Percentiles rank a stretch among this genome's conserved stretches.
Evolutionary conservation across 1,140 invertebrate species (phyloP).

Genomic region (Atta cephalotes): DNA sequence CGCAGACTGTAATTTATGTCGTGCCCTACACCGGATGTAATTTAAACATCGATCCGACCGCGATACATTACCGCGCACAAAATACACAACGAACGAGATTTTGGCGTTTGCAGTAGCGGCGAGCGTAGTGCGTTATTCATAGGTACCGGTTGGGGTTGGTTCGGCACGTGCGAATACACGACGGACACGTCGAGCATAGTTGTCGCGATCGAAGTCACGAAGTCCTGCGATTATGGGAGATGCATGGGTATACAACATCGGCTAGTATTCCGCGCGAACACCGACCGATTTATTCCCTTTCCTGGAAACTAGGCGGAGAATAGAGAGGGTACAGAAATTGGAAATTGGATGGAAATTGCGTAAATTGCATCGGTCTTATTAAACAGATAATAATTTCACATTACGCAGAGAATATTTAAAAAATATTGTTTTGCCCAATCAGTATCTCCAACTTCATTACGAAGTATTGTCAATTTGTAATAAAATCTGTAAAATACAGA

Average conservation of each 20-base stretch:
- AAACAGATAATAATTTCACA: constrained; percentile 18
- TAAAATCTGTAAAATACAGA: not conserved
- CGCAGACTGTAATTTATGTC: constrained; percentile 45
- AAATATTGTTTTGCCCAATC: not conserved
- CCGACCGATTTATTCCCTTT: constrained; percentile 49
- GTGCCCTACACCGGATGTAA: constrained; percentile 49
- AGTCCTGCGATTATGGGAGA: constrained; percentile 65
- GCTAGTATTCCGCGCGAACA: constrained; percentile 36
- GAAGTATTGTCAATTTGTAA: not conserved
- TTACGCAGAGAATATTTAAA: not conserved
- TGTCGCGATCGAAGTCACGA: constrained; percentile 61
- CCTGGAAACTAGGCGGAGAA: not conserved
- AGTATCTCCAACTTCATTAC: not conserved
- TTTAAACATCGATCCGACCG: constrained; percentile 50
- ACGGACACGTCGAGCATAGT: constrained; percentile 52
- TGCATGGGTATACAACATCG: constrained; percentile 46
- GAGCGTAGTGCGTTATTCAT: constrained; percentile 39
- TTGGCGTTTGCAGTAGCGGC: constrained; percentile 20
- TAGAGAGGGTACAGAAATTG: constrained; percentile 33
- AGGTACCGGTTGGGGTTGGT: not conserved
- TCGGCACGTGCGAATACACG: constrained; percentile 51
- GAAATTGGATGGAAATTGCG: not conserved
- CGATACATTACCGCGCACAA: constrained; percentile 52
- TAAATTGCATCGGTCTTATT: constrained; percentile 39
- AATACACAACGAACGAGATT: constrained; percentile 47